phyloP scores from a whole-genome alignment of 2,113 vertebrate species.

The Serilophus lunatus region DNA sequence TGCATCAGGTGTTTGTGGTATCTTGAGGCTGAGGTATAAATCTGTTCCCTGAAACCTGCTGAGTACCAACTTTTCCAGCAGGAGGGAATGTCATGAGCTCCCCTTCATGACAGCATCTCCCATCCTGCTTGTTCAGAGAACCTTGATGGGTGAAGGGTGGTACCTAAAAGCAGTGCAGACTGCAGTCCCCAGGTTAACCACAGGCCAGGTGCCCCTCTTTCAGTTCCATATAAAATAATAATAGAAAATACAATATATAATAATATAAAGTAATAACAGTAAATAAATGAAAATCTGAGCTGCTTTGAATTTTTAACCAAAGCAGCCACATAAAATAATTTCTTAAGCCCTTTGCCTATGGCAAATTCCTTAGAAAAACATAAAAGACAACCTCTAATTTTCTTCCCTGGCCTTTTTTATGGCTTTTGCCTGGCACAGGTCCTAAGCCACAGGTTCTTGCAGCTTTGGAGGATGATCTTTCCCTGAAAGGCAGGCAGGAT shows the following conservation, averaged over 20 bases:
- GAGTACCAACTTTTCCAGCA: rapidly evolving
- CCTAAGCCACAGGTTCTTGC: neutral
- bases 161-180: neutral
- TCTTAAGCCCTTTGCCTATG: neutral
- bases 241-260: neutral
- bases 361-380: neutral
- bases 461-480: neutral
- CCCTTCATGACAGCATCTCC: neutral
- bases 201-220: neutral
- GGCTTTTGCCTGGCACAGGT: neutral
- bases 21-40: rapidly evolving
- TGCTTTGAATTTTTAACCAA: neutral
- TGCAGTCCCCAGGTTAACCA: neutral
- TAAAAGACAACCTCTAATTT: neutral
- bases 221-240: neutral
- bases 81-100: neutral
- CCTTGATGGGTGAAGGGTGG: neutral
- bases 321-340: neutral
- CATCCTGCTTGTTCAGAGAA: rapidly evolving
- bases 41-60: neutral
- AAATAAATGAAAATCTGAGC: neutral
- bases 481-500: neutral
- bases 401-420: neutral
- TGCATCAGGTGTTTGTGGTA: rapidly evolving
- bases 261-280: neutral